Base-by-base conservation (phyloP, 2,888 invertebrate genomes). In the Phragmatobia fuliginosa region DNA sequence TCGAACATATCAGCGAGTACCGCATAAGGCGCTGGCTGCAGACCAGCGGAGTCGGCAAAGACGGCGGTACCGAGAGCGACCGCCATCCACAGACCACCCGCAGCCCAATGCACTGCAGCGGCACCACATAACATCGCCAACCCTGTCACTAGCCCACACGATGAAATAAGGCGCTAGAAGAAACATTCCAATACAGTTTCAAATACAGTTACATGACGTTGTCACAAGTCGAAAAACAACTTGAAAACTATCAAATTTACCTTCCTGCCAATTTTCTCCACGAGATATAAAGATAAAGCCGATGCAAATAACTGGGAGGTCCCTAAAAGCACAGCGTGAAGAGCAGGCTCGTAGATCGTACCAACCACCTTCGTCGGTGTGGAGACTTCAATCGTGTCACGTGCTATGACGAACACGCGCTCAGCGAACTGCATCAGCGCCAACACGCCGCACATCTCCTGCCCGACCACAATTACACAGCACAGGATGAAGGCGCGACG, bases 371-470 rank as follows among this genome's bases (percentile, higher is more conserved):
- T 14, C 16, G 28, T 28, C 56, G 59, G 36, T 76, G n/a, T 59
- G 6, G 1, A 58, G 41, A 2, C 41, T 28, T 5, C 60, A 11
- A 83, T 88, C 0, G 68, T 41, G 28, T 38, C 68, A 2, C 72
- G 68, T 36, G 90, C 89, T 62, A 92, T 76, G 63, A 87, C 82
- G 81, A 93, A 91, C 70, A 91, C 88, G 31, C 90, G 89, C 82
- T 93, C 92, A 3, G 93, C 93, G 81, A 91, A 93, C 86, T 92
- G 92, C 78, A 92, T 82, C 64, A 93, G 84, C 32, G 93, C 87
- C 52, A 91, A 85, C 70, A 92, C 84, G 36, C 93, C 93, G 82
- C 91, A 91, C 76, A 84, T 81, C 81, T 93, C 93, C 76, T 92
- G 92, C 3, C 91, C 92, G 65, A 89, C 87, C 63, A 93, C 90